A percentile compares a stretch with the other conserved stretches of the same genome.
These are phyloP conservation scores for Adelphocoris suturalis DNA, from an alignment of 2,888 invertebrate genomes.

Conservation along the genomic window DNA sequence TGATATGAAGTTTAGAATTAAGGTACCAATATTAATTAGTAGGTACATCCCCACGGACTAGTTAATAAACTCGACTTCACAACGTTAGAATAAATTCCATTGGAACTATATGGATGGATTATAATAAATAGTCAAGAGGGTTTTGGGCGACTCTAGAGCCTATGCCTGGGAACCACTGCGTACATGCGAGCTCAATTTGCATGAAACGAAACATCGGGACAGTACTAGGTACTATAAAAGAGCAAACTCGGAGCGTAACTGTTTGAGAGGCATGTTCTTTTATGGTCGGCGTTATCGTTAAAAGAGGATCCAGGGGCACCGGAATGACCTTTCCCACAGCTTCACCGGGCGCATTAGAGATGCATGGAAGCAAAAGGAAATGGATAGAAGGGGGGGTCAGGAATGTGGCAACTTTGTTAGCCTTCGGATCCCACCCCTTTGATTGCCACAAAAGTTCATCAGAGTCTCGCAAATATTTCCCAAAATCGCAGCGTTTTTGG, in stretches of 20 bases:
- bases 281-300: conserved; percentile 7
- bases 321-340: conserved; percentile 39
- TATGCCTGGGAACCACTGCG: not conserved
- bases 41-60: too few species aligned
- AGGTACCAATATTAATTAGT: too few species aligned
- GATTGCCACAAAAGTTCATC: not conserved
- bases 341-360: conserved; percentile 20
- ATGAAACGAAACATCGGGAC: not conserved
- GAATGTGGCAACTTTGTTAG: conserved; percentile 27
- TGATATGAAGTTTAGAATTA: too few species aligned
- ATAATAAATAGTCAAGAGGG: too few species aligned
- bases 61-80: too few species aligned
- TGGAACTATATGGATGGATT: too few species aligned
- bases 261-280: not conserved
- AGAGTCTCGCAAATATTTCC: not conserved
- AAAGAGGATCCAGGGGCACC: not conserved
- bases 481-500: not conserved
- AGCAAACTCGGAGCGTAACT: not conserved
- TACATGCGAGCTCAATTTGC: not conserved
- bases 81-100: too few species aligned
- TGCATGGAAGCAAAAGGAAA: not conserved
- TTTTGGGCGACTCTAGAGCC: not conserved
- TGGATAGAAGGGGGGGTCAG: not conserved
- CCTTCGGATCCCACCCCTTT: not conserved
- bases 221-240: not conserved